These are phyloP conservation scores for Varecia variegata DNA, from an alignment of 2,797 vertebrate species.

Conservation along the genomic window DNA sequence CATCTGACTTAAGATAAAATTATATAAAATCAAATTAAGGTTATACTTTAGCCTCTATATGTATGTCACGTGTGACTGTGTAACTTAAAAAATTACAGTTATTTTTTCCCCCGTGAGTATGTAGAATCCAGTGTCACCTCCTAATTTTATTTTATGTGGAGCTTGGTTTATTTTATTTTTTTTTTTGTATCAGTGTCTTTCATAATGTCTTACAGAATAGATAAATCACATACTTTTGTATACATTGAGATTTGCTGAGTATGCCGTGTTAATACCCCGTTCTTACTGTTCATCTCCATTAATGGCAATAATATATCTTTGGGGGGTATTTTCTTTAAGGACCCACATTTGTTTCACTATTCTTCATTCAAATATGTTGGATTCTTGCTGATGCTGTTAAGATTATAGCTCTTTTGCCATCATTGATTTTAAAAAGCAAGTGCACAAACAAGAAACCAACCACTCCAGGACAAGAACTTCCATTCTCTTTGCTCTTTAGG, in stretches of 20 bases:
- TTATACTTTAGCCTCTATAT: constrained; percentile 33
- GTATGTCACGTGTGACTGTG: not conserved
- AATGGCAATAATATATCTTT: not conserved
- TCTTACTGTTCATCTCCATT: not conserved
- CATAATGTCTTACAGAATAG: not conserved
- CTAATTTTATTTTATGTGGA: not conserved
- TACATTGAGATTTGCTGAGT: not conserved
- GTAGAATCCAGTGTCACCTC: not conserved
- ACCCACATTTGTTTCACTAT: not conserved
- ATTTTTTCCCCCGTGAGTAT: not conserved
- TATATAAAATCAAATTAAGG: constrained; percentile 46
- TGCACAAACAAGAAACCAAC: not conserved
- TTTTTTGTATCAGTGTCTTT: not conserved
- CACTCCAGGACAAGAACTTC: not conserved
- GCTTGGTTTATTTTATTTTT: not conserved
- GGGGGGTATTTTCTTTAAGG: not conserved
- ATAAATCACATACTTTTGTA: not conserved
- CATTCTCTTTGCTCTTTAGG: not conserved
- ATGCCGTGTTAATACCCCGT: not conserved
- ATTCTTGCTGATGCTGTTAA: not conserved
- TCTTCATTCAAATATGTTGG: not conserved
- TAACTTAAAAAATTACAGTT: constrained; percentile 27
- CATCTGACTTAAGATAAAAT: constrained; percentile 57
- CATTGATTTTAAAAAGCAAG: not conserved
- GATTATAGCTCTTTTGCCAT: not conserved